Evolutionary conservation across 2,113 vertebrate genomes (phyloP), one percentile per base, ranked within the genome.

Genomic region (Calidris pygmaea): DNA sequence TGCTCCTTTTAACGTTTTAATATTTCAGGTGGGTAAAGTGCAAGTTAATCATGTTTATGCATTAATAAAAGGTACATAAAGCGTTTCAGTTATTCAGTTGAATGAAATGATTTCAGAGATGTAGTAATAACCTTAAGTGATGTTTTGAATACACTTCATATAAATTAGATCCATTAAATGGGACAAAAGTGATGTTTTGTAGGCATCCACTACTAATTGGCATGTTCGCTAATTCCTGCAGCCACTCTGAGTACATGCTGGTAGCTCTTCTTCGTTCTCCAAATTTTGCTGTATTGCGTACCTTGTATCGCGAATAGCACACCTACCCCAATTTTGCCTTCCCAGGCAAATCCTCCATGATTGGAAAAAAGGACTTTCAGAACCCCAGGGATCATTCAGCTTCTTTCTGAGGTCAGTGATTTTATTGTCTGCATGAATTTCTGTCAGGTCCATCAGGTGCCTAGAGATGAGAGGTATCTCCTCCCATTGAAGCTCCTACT

Each of bases 41-140:
- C 77, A 95, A 93, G 90, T 95, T 96, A 95, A 93, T 96, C 77
- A 87, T 95, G 90, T 96, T 97, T 95, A 90, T 95, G 89, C 90
- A 91, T 92, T 96, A 91, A 95, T 96, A 87, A 95, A 96, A 96
- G 84, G 80, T 93, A 66, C 92, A 91, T 96, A 87, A 97, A 95
- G 19, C 0, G 32, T 93, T 95, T 90, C 84, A 41, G 84, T 89
- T 94, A 90, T 89, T 96, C 86, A 81, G 83, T 53, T 91, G 74
- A 95, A 93, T 78, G 48, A 91, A 97, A 95, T 97, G 0, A 92
- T 95, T 95, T 95, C 43, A 66, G 95, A 95, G 73, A 89, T 87
- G 77, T 58, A 62, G 47, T 95, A 97, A 96, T 95, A 96, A 92
- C 83, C 77, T 82, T 90, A 95, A 96, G 89, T 96, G 89, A 85